Percentiles rank a stretch among this genome's conserved stretches.
Conservation (phyloP, 2,888 invertebrate species). For the Xylophagus ater region DNA sequence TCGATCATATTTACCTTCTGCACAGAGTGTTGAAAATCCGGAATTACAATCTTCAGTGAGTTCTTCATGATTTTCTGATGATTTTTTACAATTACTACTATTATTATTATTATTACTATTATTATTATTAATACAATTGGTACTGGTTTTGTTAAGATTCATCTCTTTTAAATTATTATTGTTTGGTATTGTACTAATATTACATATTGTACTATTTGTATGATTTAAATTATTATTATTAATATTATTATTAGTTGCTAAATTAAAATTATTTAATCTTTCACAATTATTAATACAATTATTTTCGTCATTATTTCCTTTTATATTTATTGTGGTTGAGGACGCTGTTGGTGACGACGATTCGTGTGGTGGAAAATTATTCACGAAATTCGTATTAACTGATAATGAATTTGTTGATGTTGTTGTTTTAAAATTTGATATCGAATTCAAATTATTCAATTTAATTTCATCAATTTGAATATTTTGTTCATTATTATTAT, state of each 20-base stretch:
- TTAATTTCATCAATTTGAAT: slow-evolving; percentile 14
- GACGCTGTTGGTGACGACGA: neutral
- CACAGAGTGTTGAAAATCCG: too few species aligned
- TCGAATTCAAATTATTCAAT: slow-evolving; percentile 18
- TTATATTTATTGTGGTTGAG: neutral
- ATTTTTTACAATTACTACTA: slow-evolving; percentile 10
- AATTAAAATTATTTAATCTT: too few species aligned
- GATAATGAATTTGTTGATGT: slow-evolving; percentile 6
- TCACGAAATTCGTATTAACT: slow-evolving; percentile 18
- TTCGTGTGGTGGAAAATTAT: slow-evolving; percentile 11
- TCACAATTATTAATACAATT: too few species aligned
- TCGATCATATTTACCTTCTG: too few species aligned
- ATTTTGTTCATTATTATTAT: slow-evolving; percentile 3
- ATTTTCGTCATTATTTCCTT: neutral
- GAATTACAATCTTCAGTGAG: too few species aligned
- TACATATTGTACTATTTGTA: neutral
- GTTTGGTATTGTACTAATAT: too few species aligned
- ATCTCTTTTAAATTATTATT: too few species aligned
- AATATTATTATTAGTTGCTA: slow-evolving; percentile 3
- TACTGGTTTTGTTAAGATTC: neutral
- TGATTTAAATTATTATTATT: slow-evolving; percentile 4
- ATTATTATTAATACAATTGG: slow-evolving; percentile 4
- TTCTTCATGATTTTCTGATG: neutral
- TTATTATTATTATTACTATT: slow-evolving; percentile 6
- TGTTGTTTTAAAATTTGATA: slow-evolving; percentile 2